Conservation (phyloP, 1,140 invertebrate species). For the Hormaphis cornu region DNA sequence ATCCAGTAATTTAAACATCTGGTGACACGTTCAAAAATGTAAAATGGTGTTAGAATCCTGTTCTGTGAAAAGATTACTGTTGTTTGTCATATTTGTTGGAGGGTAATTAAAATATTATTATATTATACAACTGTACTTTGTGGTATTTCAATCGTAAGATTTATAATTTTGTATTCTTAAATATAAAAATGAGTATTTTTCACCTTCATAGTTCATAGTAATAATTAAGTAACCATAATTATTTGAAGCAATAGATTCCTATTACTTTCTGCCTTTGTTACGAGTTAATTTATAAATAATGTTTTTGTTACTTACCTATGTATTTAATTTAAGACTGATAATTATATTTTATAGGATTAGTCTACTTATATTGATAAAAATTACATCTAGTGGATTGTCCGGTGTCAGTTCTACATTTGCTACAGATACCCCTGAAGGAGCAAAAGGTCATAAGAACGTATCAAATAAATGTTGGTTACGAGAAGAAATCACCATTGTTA, state of each 20-base stretch:
- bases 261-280: no score
- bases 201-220: no score
- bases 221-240: no score
- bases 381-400: slow-evolving; percentile 49
- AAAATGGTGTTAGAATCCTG: slow-evolving; percentile 38
- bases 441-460: background rate
- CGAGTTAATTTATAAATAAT: no score
- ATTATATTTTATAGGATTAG: slow-evolving; percentile 33
- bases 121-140: background rate
- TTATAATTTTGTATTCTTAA: slow-evolving; percentile 48
- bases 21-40: background rate
- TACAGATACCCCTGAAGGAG: background rate
- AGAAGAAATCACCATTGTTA: slow-evolving; percentile 58
- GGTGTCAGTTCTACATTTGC: background rate
- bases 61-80: slow-evolving; percentile 38
- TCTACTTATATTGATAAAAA: slow-evolving; percentile 54
- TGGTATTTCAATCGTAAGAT: background rate
- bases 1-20: background rate
- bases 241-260: no score
- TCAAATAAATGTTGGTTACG: slow-evolving; percentile 50
- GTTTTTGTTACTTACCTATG: no score
- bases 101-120: slow-evolving; percentile 34
- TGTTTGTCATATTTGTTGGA: slow-evolving; percentile 38
- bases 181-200: slow-evolving; percentile 67
- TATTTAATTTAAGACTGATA: background rate